These are phyloP conservation scores for Gephyroberyx darwinii DNA, from an alignment of 2,797 vertebrate genomes.

Conservation along the genomic window DNA sequence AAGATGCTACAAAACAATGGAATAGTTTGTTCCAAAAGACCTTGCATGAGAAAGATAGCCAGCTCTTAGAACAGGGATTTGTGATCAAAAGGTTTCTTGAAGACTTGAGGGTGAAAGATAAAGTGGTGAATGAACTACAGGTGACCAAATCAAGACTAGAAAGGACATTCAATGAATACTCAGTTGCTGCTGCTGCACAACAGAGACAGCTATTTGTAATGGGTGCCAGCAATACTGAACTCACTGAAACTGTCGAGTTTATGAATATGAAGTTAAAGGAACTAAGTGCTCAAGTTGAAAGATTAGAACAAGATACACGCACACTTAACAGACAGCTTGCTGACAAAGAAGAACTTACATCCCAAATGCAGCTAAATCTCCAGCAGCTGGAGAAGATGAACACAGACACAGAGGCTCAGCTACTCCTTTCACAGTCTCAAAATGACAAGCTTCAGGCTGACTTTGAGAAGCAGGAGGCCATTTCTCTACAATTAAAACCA, in stretches of 20 bases:
- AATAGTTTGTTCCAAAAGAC: slow-evolving; percentile 80
- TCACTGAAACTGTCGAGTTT: slow-evolving; percentile 75
- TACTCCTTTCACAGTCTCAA: slow-evolving; percentile 74
- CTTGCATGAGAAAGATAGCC: slow-evolving; percentile 84
- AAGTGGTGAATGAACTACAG: slow-evolving; percentile 78
- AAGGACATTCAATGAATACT: slow-evolving; percentile 79
- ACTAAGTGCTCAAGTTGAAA: slow-evolving; percentile 73
- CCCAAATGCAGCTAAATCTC: slow-evolving; percentile 73
- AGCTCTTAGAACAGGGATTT: slow-evolving; percentile 82
- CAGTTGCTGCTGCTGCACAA: slow-evolving; percentile 75
- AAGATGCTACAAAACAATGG: slow-evolving; percentile 80
- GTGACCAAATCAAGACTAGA: slow-evolving; percentile 76
- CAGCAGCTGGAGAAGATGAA: slow-evolving; percentile 74
- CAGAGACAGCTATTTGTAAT: slow-evolving; percentile 82
- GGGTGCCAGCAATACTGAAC: slow-evolving; percentile 79
- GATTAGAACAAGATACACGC: slow-evolving; percentile 78
- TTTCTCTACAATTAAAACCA: slow-evolving; percentile 84
- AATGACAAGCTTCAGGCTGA: slow-evolving; percentile 77
- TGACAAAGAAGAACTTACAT: slow-evolving; percentile 72
- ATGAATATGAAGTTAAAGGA: slow-evolving; percentile 72
- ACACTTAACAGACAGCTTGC: slow-evolving; percentile 72
- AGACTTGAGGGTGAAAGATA: slow-evolving; percentile 78
- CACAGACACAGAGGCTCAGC: slow-evolving; percentile 75
- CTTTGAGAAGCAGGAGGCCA: slow-evolving; percentile 84
- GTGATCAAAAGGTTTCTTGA: slow-evolving; percentile 81